Base-by-base conservation (phyloP, 2,113 vertebrate species). In the Regulus satrapa region DNA sequence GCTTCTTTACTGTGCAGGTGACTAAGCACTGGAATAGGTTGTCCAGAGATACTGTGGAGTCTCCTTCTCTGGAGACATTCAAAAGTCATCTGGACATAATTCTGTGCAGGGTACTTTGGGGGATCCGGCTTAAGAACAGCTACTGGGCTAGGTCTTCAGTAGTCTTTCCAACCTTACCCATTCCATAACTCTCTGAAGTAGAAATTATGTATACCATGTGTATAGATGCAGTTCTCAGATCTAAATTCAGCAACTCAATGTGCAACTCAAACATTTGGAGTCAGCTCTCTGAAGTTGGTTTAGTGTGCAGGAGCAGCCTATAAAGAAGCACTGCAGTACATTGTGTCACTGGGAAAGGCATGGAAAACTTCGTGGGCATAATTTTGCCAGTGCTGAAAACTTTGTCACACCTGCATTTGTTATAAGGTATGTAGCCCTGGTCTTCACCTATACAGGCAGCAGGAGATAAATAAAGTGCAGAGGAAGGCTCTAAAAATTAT, bases 31-130 rank as follows among this genome's bases (percentile, higher is more conserved):
- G n/a, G 11, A 67, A 67, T 24, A 59, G 20, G 16, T 14, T 59
- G 23, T 18, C 43, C 13, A 8, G n/a, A 20, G 38, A 34, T 0
- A 0, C 25, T 52, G 16, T 38, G 13, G 23, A 45, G 19, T 74
- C 15, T 64, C 20, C 36, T 62, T 61, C n/a, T 51, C 51, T 66
- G 45, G 45, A 45, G 28, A 73, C 5, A 51, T 24, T 73, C 26
- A 51, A 66, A 58, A 73, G 6, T 8, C 32, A 24, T 38, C 32
- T 59, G 68, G 45, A 45, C 13, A 45, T 4, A 36, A 12, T 52
- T 38, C 23, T 45, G 32, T 43, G 36, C 40, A 52, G 41, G 28
- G 10, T 38, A 5, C 38, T 51, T 32, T 45, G 5, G 10, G 12
- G 12, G 2, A n/a, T 15, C 14, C 7, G 58, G 10, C 13, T 38